Evolutionary conservation across 2,888 invertebrate species (phyloP).

Genomic region (Temnothorax unifasciatus): DNA sequence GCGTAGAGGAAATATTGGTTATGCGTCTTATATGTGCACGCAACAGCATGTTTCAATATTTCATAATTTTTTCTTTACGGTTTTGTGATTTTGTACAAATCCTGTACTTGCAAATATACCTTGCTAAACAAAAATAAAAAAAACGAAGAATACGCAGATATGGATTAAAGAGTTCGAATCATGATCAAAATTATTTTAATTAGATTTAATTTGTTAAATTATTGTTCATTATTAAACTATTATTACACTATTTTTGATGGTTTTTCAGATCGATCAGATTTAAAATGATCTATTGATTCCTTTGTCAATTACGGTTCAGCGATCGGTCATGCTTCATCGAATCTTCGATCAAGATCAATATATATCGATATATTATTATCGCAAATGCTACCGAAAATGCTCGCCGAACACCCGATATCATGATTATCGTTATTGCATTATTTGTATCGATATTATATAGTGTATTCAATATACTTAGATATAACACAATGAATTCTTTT

Average conservation of each 20-base stretch:
- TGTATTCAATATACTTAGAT: background rate
- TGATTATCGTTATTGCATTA: background rate
- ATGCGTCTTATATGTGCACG: constrained; percentile 6
- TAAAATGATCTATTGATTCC: constrained; percentile 26
- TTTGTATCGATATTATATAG: background rate
- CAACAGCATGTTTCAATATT: constrained; percentile 6
- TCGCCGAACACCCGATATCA: background rate
- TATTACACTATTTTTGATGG: background rate
- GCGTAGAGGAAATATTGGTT: constrained; percentile 1
- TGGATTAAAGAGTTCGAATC: background rate
- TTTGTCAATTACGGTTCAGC: constrained; percentile 53
- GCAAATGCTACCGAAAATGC: background rate
- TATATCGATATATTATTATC: constrained; percentile 60
- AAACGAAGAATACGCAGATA: background rate
- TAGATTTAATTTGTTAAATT: background rate
- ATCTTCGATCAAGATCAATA: constrained; percentile 59
- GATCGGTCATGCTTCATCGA: constrained; percentile 52
- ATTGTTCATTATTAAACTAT: background rate
- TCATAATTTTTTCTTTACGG: background rate
- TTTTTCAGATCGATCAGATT: background rate
- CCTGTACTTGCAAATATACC: background rate
- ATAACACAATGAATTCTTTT: background rate
- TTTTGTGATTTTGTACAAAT: background rate
- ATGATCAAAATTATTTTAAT: constrained; percentile 9
- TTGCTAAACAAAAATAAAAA: background rate